A percentile compares a stretch with the other conserved stretches of the same genome.
phyloP scores from a whole-genome alignment of 2,888 invertebrate species.

The Anaspis maculata region DNA sequence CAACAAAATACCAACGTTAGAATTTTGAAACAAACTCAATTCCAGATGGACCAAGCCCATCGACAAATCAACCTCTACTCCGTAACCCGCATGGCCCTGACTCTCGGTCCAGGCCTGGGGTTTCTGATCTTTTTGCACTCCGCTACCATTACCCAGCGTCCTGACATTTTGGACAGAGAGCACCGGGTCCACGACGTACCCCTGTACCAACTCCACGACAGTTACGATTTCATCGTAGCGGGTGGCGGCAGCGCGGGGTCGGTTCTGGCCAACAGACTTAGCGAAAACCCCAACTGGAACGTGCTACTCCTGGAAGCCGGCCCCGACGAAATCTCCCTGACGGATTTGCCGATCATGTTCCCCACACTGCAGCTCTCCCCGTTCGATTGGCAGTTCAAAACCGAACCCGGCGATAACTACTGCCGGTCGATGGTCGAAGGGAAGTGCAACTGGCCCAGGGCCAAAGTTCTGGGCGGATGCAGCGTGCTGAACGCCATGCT shows the following conservation, averaged over 20 bases:
- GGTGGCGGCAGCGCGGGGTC: constrained; percentile 80
- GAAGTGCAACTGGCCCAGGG: constrained; percentile 69
- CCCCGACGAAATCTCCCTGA: constrained; percentile 47
- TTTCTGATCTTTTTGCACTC: constrained; percentile 57
- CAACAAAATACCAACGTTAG: no score
- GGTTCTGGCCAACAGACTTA: constrained; percentile 67
- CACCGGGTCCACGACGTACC: constrained; percentile 49
- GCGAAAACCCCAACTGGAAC: constrained; percentile 64
- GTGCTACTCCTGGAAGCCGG: constrained; percentile 73
- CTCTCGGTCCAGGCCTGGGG: constrained; percentile 57
- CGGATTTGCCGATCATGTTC: constrained; percentile 65
- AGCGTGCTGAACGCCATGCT: constrained; percentile 86
- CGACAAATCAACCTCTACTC: constrained; percentile 44
- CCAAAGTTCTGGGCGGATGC: constrained; percentile 70
- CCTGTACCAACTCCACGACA: constrained; percentile 47
- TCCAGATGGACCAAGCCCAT: no score
- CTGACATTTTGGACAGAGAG: constrained; percentile 59
- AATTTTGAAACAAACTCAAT: no score
- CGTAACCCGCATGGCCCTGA: constrained; percentile 55
- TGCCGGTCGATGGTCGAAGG: constrained; percentile 60
- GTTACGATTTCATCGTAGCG: constrained; percentile 72
- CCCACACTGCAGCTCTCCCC: constrained; percentile 63
- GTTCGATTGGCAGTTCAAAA: constrained; percentile 76
- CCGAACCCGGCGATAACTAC: constrained; percentile 60
- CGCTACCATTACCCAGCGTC: constrained; percentile 54